Percentiles rank a stretch among this genome's conserved stretches.
Evolutionary conservation across 2,113 vertebrate species (phyloP).

Genomic region (Rhinolophus ferrumequinum): DNA sequence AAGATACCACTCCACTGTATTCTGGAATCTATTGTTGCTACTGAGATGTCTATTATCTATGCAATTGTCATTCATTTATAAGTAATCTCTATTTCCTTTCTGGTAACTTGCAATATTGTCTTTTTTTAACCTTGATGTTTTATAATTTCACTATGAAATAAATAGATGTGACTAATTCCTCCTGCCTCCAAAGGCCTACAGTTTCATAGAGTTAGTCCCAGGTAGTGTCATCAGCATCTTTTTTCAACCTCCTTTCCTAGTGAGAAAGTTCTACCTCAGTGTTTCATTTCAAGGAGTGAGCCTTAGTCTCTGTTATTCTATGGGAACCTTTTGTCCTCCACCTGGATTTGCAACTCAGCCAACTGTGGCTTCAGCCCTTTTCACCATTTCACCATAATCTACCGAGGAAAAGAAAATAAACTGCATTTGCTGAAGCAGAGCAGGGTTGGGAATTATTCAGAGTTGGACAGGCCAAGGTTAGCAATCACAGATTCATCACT

Average conservation of each 20-base stretch:
- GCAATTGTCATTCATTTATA: neutral
- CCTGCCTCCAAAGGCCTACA: neutral
- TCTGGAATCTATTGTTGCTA: neutral
- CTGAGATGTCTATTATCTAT: neutral
- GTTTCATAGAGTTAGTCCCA: neutral
- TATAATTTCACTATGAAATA: neutral
- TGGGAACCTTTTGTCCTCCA: neutral
- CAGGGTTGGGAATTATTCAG: neutral
- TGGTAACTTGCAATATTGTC: neutral
- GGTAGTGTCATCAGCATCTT: neutral
- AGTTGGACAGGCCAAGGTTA: neutral
- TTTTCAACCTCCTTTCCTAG: neutral
- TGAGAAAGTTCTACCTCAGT: neutral
- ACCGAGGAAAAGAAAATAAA: conserved; percentile 5
- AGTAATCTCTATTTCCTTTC: neutral
- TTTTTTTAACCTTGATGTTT: neutral
- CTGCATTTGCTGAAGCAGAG: conserved; percentile 30
- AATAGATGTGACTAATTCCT: neutral
- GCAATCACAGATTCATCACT: neutral
- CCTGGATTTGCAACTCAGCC: neutral
- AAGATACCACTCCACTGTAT: neutral
- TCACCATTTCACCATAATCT: neutral
- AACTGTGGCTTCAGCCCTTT: neutral
- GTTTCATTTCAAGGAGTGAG: neutral
- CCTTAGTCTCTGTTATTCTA: neutral